Evolutionary conservation across 2,888 invertebrate species (phyloP), one percentile per base, ranked within the genome.

Genomic region (Patella depressa): DNA sequence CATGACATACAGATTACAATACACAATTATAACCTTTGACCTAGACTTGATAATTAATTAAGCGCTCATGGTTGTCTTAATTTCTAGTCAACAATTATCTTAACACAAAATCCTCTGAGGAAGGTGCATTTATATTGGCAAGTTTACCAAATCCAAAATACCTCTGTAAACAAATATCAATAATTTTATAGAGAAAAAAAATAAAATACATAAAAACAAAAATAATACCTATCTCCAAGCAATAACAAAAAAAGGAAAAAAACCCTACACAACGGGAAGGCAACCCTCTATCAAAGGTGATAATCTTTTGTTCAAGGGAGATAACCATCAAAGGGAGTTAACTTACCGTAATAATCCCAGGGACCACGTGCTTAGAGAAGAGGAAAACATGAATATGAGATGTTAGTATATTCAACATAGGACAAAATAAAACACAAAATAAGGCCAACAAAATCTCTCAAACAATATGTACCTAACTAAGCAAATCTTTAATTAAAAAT

Each of bases 331-430:
- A 24, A 57, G 73, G 77, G 78, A 79, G 73, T 79, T 77, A 79
- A 97, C 98, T 97, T 96, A 98, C 98, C 98, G 96, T 98, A 98
- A 94, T 98, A 98, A 94, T 97, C 98, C 94, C 97, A 96, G 93
- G 97, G 97, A 94, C 97, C 97, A 96, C 87, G 86, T 81, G 85
- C 88, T 88, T 83, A 53, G 75, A 73, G 80, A 75, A 71, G 77
- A 74, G 80, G 79, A 82, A 78, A 80, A 34, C 74, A 74, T 78
- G 55, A 78, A 65, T 72, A 71, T n/a, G 57, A 78, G 53, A 80
- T 55, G 77, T 76, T 76, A 76, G 72, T 57, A 76, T 17, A 57
- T 14, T 24, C 19, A 75, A 24, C 70, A 54, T n/a, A 17, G 54
- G 45, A 69, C 29, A 55, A 71, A 69, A 75, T 24, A 71, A 53